phyloP scores from a whole-genome alignment of 2,797 vertebrate species.

The Myotis findleyi region DNA sequence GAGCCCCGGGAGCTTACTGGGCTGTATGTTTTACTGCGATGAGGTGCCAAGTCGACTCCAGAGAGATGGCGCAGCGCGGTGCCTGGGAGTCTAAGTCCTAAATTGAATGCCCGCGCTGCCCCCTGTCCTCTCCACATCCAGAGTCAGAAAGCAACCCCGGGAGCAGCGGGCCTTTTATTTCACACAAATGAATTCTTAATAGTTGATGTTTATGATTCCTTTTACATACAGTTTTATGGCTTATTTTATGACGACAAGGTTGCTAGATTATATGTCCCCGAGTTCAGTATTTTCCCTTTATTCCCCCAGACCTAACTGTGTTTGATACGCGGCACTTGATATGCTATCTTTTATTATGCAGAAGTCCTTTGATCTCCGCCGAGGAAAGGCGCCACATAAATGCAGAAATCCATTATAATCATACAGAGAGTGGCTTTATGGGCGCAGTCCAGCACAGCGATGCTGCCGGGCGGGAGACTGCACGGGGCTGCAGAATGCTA shows the following conservation, averaged over 20 bases:
- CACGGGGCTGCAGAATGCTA: background rate
- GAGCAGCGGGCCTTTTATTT: slow-evolving; percentile 64
- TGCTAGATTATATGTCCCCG: slow-evolving; percentile 65
- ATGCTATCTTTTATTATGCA: slow-evolving; percentile 77
- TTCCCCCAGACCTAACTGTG: slow-evolving; percentile 37
- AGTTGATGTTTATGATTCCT: slow-evolving; percentile 73
- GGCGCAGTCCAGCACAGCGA: background rate
- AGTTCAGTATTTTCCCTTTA: slow-evolving; percentile 59
- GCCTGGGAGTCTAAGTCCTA: slow-evolving; percentile 72
- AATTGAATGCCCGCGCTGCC: slow-evolving; percentile 45
- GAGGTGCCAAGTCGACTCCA: slow-evolving; percentile 67
- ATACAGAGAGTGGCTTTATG: slow-evolving; percentile 61
- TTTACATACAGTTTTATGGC: slow-evolving; percentile 71
- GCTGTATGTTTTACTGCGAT: slow-evolving; percentile 59
- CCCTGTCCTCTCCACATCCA: background rate
- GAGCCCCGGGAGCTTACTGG: slow-evolving; percentile 66
- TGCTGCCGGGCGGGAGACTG: background rate
- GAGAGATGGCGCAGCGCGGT: slow-evolving; percentile 68
- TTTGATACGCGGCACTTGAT: slow-evolving; percentile 67
- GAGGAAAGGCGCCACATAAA: slow-evolving; percentile 75
- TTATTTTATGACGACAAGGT: slow-evolving; percentile 65
- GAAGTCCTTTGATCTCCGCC: slow-evolving; percentile 74
- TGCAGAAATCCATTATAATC: slow-evolving; percentile 69
- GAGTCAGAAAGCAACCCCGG: background rate
- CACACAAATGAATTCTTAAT: slow-evolving; percentile 66